These are phyloP conservation scores for Esox lucius DNA, from an alignment of 2,797 vertebrate species.

Conservation along the genomic window DNA sequence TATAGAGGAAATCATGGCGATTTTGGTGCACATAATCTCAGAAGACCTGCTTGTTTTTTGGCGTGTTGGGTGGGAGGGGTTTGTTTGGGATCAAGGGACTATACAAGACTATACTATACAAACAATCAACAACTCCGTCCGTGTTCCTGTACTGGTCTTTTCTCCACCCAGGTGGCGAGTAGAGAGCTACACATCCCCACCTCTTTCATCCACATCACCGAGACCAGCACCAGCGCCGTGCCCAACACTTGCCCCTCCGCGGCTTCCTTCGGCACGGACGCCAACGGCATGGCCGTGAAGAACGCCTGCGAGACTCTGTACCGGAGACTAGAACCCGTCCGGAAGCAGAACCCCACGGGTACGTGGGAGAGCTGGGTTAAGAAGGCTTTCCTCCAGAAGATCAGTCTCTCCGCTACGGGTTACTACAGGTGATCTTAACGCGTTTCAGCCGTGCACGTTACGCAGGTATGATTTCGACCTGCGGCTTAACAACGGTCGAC, in stretches of 20 bases:
- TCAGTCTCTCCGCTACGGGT: constrained; percentile 89
- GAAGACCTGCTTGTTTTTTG: too few species aligned
- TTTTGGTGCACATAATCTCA: not conserved
- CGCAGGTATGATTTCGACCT: not conserved
- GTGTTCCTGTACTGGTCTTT: too few species aligned
- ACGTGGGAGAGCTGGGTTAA: constrained; percentile 87
- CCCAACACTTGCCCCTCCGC: constrained; percentile 82
- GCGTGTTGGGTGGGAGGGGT: too few species aligned
- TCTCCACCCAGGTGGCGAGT: constrained; percentile 82
- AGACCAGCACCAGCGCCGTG: constrained; percentile 82
- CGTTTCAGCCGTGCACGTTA: not conserved
- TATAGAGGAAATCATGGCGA: not conserved
- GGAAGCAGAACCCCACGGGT: constrained; percentile 77
- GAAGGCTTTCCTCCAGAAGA: constrained; percentile 80
- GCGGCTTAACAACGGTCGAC: not conserved
- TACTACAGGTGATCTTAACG: constrained; percentile 64
- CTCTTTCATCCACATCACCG: constrained; percentile 82
- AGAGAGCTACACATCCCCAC: constrained; percentile 82
- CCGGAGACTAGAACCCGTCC: constrained; percentile 82
- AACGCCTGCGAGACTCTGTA: constrained; percentile 84
- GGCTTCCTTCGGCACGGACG: constrained; percentile 84
- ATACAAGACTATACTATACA: too few species aligned
- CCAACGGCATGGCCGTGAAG: constrained; percentile 90
- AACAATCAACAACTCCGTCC: too few species aligned
- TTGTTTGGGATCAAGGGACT: too few species aligned